Evolutionary conservation across 2,113 vertebrate species (phyloP).

Genomic region (Pteropus alecto): DNA sequence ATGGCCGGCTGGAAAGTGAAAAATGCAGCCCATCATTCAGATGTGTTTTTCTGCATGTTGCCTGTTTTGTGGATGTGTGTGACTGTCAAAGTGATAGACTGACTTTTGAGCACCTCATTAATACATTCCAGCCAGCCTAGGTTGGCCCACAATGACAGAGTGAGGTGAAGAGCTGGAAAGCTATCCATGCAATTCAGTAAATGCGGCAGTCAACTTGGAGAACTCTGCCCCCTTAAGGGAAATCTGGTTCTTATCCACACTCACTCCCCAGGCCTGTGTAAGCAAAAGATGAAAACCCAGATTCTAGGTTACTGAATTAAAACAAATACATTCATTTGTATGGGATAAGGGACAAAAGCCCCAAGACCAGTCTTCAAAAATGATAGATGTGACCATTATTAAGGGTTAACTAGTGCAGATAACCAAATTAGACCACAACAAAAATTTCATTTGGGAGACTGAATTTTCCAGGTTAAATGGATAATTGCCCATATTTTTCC

Average conservation of each 20-base stretch:
- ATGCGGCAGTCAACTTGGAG: not conserved
- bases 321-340: not conserved
- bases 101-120: not conserved
- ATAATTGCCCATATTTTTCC: slow-evolving; percentile 41
- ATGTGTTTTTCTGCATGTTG: not conserved
- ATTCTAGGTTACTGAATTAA: not conserved
- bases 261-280: not conserved
- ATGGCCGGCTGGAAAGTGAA: not conserved
- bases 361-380: not conserved
- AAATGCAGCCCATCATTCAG: not conserved
- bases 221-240: not conserved
- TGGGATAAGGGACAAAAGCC: not conserved
- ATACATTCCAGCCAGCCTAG: not conserved
- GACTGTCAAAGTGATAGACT: not conserved
- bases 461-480: slow-evolving; percentile 33
- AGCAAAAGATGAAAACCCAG: not conserved
- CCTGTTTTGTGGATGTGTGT: not conserved
- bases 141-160: not conserved
- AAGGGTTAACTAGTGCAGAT: slow-evolving; percentile 36
- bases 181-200: not conserved
- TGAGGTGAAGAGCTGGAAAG: not conserved
- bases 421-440: slow-evolving; percentile 30
- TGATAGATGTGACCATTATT: not conserved
- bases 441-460: slow-evolving; percentile 36
- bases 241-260: not conserved